These are phyloP conservation scores for Ispidina picta DNA, from an alignment of 2,797 vertebrate genomes.

Conservation along the genomic window DNA sequence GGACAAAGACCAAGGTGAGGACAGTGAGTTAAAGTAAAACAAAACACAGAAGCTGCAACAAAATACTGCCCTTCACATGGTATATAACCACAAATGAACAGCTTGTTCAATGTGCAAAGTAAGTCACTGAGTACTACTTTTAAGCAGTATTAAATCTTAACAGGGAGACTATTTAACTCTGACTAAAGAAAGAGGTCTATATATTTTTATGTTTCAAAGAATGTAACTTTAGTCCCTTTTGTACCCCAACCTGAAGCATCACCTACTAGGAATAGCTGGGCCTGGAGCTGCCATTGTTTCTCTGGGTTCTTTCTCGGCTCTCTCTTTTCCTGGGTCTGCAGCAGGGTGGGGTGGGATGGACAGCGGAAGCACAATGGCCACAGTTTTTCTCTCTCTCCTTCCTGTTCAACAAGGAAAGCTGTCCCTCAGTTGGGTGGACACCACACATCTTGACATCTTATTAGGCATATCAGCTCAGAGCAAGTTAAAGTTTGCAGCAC, in stretches of 20 bases:
- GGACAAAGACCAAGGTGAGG: background rate
- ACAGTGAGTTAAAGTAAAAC: background rate
- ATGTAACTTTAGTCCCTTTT: conserved; percentile 18
- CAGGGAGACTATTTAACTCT: background rate
- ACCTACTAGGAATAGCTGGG: conserved; percentile 75
- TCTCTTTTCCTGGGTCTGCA: conserved; percentile 70
- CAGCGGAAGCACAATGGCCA: conserved; percentile 67
- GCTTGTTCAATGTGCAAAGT: background rate
- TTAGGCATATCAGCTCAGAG: conserved; percentile 29
- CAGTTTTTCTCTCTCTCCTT: conserved; percentile 77
- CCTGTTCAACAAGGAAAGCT: conserved; percentile 80
- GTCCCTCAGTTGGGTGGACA: conserved; percentile 70
- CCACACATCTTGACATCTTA: conserved; percentile 54
- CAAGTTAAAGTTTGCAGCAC: background rate
- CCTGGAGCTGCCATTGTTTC: conserved; percentile 66
- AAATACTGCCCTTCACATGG: background rate
- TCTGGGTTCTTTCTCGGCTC: conserved; percentile 70
- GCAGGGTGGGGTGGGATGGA: conserved; percentile 70
- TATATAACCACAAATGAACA: background rate
- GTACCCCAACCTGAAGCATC: conserved; percentile 62
- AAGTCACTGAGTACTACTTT: background rate
- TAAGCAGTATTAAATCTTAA: background rate
- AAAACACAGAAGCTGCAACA: background rate
- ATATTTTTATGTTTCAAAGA: background rate
- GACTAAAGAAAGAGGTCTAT: background rate